Evolutionary conservation across 2,113 vertebrate species (phyloP).

Genomic region (Amphilophus citrinellus): DNA sequence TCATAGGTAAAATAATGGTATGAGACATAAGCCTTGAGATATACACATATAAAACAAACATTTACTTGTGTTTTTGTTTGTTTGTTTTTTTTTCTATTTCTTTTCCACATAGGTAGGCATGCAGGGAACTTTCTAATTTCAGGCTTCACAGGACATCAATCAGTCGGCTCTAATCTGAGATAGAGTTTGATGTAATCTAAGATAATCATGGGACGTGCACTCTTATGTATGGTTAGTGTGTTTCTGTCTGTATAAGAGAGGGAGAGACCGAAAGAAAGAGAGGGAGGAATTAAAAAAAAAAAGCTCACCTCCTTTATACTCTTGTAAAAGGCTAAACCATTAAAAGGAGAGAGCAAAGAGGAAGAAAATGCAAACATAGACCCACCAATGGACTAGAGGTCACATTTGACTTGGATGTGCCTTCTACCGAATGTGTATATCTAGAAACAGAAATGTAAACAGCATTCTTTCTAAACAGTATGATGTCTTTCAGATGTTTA

Average conservation of each 20-base stretch:
- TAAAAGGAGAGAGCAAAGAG: slow-evolving; percentile 14
- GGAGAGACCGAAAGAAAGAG: background rate
- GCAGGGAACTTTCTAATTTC: slow-evolving; percentile 12
- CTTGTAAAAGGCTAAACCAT: slow-evolving; percentile 43
- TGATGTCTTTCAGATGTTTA: slow-evolving; percentile 35
- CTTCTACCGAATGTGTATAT: slow-evolving; percentile 68
- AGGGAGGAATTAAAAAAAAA: background rate
- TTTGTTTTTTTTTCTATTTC: background rate
- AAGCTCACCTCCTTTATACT: slow-evolving; percentile 28
- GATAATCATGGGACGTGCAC: slow-evolving; percentile 26
- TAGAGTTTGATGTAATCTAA: slow-evolving; percentile 34
- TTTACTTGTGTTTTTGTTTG: background rate
- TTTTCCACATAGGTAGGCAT: background rate
- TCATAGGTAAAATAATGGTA: slow-evolving; percentile 8
- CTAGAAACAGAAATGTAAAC: slow-evolving; percentile 58
- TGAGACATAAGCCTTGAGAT: background rate
- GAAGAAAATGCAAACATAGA: slow-evolving; percentile 18
- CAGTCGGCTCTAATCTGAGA: slow-evolving; percentile 22
- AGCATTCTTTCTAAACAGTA: slow-evolving; percentile 40
- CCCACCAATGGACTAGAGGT: slow-evolving; percentile 37
- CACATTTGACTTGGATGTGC: slow-evolving; percentile 71
- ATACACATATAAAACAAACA: slow-evolving; percentile 9
- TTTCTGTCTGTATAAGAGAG: slow-evolving; percentile 3
- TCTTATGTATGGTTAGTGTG: slow-evolving; percentile 23
- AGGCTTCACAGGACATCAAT: slow-evolving; percentile 18